Base-by-base conservation (phyloP, 2,113 vertebrate species). In the Dipodomys spectabilis region DNA sequence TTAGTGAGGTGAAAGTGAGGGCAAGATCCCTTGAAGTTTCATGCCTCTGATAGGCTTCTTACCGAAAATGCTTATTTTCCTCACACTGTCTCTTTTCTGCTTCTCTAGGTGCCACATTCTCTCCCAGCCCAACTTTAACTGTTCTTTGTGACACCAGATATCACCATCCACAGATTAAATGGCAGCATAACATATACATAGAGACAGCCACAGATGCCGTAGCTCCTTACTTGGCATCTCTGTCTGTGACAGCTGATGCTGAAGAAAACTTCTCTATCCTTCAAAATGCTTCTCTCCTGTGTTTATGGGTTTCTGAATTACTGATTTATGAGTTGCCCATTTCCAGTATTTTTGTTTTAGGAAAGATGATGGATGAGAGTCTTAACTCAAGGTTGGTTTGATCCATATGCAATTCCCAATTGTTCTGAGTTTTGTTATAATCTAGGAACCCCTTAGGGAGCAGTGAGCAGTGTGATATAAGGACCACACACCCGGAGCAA, bases 1-100 rank as follows among this genome's bases (percentile, higher is more conserved):
- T 95, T 86, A 62, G 32, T 90, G 67, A 90, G 27, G 35, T 89
- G 74, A 79, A 78, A 27, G 60, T 49, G 74, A 75, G 60, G 78
- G 79, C 49, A 16, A 32, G 88, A 23, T 88, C 16, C 39, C 28
- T 35, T 12, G 7, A 89, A 72, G 10, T 77, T 57, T 35, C 9
- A 64, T 23, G 30, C 7, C 19, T 81, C 74, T 88, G 35, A 69
- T 90, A 4, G 32, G 25, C 89, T 83, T 84, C 35, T 30, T 49
- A 23, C 60, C 64, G 79, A 80, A 85, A 57, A 69, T 13, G 15
- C 20, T 45, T 49, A 49, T 93, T 86, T 82, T 72, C 28, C 7
- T 88, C 27, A 22, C 8, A 28, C 6, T 39, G 22, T 44, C 44
- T 68, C 2, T 67, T 84, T 84, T 90, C 60, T 84, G 23, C 12